Evolutionary conservation across 2,113 vertebrate species (phyloP).

Genomic region (Antigone vipio): DNA sequence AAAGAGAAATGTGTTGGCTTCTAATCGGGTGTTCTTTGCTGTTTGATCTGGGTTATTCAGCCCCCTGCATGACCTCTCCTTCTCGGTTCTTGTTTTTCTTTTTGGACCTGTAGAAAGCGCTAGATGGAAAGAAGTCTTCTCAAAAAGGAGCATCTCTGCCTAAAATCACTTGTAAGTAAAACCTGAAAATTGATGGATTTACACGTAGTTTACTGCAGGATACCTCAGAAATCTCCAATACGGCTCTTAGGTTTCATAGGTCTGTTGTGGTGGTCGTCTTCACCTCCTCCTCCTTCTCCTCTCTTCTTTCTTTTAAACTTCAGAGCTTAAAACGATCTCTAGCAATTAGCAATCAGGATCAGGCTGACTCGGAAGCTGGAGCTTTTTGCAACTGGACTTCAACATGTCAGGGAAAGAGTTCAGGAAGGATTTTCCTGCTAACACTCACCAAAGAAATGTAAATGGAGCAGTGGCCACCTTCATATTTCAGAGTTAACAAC

Average conservation of each 20-base stretch:
- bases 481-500: neutral
- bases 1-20: constrained; percentile 63
- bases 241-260: neutral
- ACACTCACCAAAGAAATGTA: neutral
- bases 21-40: constrained; percentile 42
- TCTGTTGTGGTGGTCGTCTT: neutral
- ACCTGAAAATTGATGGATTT: neutral
- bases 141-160: neutral
- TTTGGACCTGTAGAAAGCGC: neutral
- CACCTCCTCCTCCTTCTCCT: neutral
- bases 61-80: neutral
- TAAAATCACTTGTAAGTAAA: neutral
- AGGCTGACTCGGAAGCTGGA: neutral
- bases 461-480: neutral
- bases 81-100: constrained; percentile 22
- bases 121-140: neutral
- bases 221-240: neutral
- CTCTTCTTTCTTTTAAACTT: neutral
- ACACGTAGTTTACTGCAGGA: neutral
- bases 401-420: neutral
- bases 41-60: constrained; percentile 55
- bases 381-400: neutral
- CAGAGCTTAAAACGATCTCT: neutral
- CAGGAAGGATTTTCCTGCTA: neutral
- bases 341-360: neutral